A percentile compares a stretch with the other conserved stretches of the same genome.
These are phyloP conservation scores for Endotricha flammealis DNA, from an alignment of 2,888 invertebrate genomes.

Conservation along the genomic window DNA sequence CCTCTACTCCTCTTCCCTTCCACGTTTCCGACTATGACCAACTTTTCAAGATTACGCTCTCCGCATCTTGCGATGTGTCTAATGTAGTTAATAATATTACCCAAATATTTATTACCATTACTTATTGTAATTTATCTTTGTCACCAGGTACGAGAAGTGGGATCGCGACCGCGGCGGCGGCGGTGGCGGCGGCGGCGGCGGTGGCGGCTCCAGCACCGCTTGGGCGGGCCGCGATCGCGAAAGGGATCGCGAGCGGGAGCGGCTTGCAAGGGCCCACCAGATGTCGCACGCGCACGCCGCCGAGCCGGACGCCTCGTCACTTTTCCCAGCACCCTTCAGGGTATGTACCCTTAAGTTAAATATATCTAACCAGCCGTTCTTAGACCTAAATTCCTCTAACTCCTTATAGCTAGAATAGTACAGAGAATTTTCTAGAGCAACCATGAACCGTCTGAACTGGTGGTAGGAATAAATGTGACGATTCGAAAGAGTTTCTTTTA, in stretches of 20 bases:
- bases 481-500: no score
- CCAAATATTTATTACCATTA: not conserved
- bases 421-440: no score
- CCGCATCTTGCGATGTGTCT: no score
- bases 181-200: slow-evolving; percentile 43
- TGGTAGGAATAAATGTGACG: no score
- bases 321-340: slow-evolving; percentile 82
- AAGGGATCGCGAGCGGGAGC: slow-evolving; percentile 87
- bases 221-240: slow-evolving; percentile 80
- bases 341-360: slow-evolving; percentile 58
- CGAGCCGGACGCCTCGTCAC: slow-evolving; percentile 77
- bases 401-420: no score
- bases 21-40: no score
- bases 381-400: not conserved
- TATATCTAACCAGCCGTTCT: not conserved
- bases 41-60: no score
- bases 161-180: slow-evolving; percentile 65
- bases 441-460: no score
- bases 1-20: no score
- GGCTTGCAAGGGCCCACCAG: slow-evolving; percentile 87
- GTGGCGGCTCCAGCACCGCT: slow-evolving; percentile 43
- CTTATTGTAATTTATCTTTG: not conserved
- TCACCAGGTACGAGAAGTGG: slow-evolving; percentile 71
- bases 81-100: no score
- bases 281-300: slow-evolving; percentile 81